Evolutionary conservation across 2,888 invertebrate species (phyloP).

Genomic region (Mechanitis mazaeus): DNA sequence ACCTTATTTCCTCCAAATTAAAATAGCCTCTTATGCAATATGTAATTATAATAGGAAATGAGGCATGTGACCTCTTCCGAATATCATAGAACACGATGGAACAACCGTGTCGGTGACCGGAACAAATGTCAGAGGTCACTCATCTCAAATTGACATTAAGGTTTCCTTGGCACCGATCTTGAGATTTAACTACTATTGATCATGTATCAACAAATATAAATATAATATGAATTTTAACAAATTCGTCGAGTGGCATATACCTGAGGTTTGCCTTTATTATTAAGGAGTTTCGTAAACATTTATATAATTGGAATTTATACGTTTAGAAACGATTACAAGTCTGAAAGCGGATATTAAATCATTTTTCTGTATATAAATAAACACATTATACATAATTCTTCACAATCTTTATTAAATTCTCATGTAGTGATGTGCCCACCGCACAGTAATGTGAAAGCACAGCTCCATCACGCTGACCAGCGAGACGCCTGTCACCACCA

Average conservation of each 20-base stretch:
- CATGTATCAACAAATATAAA: background rate
- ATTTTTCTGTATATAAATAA: no score
- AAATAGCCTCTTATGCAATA: background rate
- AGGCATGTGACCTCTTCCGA: slow-evolving; percentile 6
- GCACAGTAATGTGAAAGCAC: slow-evolving; percentile 38
- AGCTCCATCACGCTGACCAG: slow-evolving; percentile 37
- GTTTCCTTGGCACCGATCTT: slow-evolving; percentile 19
- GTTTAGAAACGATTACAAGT: no score
- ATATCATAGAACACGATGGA: background rate
- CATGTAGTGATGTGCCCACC: slow-evolving; percentile 39
- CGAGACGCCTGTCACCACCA: slow-evolving; percentile 36
- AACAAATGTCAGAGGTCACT: slow-evolving; percentile 8
- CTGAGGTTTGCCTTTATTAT: no score
- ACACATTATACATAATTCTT: no score
- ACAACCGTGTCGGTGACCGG: slow-evolving; percentile 12
- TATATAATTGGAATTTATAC: no score
- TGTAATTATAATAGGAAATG: background rate
- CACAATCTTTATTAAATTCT: slow-evolving; percentile 19
- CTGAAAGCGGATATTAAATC: no score
- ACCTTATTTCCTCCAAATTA: background rate
- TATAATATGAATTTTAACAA: no score
- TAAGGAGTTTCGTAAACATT: no score
- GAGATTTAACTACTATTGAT: background rate
- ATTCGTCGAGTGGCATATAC: no score
- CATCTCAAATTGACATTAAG: slow-evolving; percentile 1